Base-by-base conservation (phyloP, 1,140 invertebrate species). In the Lordiphosa mommai region DNA sequence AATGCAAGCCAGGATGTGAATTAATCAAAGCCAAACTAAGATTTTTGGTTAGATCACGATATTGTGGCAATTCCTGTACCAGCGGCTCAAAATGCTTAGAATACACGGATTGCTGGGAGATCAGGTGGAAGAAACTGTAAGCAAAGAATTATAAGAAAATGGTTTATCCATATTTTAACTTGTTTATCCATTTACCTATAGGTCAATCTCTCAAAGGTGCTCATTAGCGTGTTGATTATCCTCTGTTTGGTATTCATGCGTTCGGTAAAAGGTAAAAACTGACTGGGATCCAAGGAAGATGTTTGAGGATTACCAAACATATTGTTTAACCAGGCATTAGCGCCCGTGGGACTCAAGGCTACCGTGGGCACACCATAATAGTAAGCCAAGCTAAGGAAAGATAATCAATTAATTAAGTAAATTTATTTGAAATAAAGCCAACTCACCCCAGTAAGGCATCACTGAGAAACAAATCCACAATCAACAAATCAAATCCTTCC, bases 261-360 rank as follows among this genome's bases (percentile, higher is more conserved):
- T 43, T 92, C 89, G 0, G 90, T 87, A 27, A 90, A 91, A 0
- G 88, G 73, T 7, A 92, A 71, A 68, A 93, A 89, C 44, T 91
- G 92, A 13, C 91, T 91, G 0, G 93, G 92, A 16, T 92, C 90
- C 59, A 92, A 91, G 0, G 92, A 90, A 0, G 92, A 88, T 17
- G 91, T 92, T 16, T 93, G 91, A 0, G 93, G 92, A 73, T 93
- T 93, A 0, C 90, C 92, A 16, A 93, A 88, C 53, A 92, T 89
- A 3, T 91, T 91, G 44, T 92, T 91, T 2, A 91, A 87, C 92
- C 92, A 93, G 0, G 92, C 92, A 51, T 93, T 90, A 1, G 92
- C 88, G 2, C 91, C 90, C 29, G 91, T 90, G 1, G 92, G 91
- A 40, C 91, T 90, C 0, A 92, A 70, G 0, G 91, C 92, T 4